Evolutionary conservation across 2,888 invertebrate species (phyloP), one percentile per base, ranked within the genome.

Genomic region (Cosmia trapezina): DNA sequence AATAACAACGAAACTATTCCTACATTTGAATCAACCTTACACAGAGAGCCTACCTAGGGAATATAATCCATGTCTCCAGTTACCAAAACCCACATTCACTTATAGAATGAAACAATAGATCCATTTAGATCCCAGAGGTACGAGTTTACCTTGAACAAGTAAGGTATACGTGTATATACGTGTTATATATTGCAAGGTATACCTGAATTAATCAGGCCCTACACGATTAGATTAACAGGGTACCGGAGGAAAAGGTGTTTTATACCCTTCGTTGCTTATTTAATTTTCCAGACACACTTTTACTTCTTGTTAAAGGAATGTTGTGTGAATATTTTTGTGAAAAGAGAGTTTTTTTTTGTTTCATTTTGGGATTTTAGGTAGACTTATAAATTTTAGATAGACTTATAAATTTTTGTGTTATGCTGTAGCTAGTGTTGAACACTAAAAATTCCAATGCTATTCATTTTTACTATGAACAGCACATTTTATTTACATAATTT

Each of bases 181-280:
- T 60, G 74, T 66, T 80, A 68, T 80, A 68, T 78, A 73, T 73
- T 70, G 72, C 62, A 80, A 62, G 76, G 83, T 81, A 70, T 77
- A 77, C 75, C 70, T 77, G 75, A 78, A 85, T 84, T 83, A 84
- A 84, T 84, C 86, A 84, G 78, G 47, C 78, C 76, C 73, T 72
- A 73, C 79, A 79, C 72, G 73, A 86, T 83, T 75, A 78, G 77
- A 83, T 85, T 85, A 83, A 73, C 86, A 41, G 59, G 22, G 64
- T 43, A 60, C 62, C 43, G 43, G 41, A 56, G 74, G 64, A 62
- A 68, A 74, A 70, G 74, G 76, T 70, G 68, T 63, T 77, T 71
- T 73, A 78, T 69, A 69, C n/a, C 57, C 51, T 76, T 70, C 68
- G 70, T 54, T 76, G 56, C 54, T 70, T 85, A 85, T 85, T 85